These are phyloP conservation scores for Tricholaema leucomelas DNA, from an alignment of 2,113 vertebrate genomes.

Conservation along the genomic window DNA sequence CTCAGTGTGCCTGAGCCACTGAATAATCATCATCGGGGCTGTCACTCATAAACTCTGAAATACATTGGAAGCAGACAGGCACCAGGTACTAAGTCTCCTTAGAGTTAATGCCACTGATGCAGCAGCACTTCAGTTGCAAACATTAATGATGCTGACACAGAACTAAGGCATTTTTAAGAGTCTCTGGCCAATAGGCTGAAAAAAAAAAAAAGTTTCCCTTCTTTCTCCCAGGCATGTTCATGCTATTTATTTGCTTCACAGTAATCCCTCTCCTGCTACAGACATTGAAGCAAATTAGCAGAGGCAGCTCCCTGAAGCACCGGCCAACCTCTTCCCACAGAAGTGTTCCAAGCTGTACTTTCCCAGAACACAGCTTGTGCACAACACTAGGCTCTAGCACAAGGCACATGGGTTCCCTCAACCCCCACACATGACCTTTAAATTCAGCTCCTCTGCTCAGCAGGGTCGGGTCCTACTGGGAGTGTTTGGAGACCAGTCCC, in stretches of 20 bases:
- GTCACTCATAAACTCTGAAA: not conserved
- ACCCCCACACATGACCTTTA: not conserved
- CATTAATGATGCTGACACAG: not conserved
- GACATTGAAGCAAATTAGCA: not conserved
- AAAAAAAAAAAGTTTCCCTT: not conserved
- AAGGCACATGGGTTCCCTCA: not conserved
- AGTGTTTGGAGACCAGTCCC: not conserved
- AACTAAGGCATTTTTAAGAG: not conserved
- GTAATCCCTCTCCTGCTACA: not conserved
- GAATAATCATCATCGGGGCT: not conserved
- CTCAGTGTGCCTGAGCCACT: not conserved
- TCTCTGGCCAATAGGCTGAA: not conserved
- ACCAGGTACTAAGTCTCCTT: not conserved
- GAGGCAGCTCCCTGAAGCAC: not conserved
- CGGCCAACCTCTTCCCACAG: not conserved
- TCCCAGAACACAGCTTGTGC: not conserved
- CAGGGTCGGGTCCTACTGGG: not conserved
- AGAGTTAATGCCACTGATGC: rapidly evolving
- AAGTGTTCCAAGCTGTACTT: not conserved
- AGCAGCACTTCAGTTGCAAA: not conserved
- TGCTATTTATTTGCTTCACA: not conserved
- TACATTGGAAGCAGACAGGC: not conserved
- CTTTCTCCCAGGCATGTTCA: not conserved
- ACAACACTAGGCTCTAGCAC: not conserved
- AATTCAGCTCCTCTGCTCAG: not conserved